phyloP scores from a whole-genome alignment of 1,140 invertebrate genomes.

The Lucilia sericata region DNA sequence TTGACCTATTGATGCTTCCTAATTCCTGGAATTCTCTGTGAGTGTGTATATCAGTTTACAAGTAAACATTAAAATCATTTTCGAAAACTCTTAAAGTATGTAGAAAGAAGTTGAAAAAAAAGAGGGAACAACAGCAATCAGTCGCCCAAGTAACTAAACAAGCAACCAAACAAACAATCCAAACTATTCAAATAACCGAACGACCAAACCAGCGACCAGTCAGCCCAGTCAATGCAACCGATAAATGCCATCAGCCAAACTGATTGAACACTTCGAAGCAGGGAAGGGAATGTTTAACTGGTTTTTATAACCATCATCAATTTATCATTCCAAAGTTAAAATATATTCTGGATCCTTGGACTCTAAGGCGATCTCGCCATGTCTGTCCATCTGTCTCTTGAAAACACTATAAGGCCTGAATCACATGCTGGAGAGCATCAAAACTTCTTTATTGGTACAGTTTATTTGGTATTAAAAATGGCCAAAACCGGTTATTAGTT shows the following conservation, averaged over 20 bases:
- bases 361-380: too few species aligned
- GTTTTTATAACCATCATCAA: too few species aligned
- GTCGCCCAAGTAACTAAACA: neutral
- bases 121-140: neutral
- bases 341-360: too few species aligned
- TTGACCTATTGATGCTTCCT: constrained; percentile 44
- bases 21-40: constrained; percentile 39
- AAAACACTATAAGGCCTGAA: too few species aligned
- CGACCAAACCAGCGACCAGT: neutral
- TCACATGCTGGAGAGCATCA: too few species aligned
- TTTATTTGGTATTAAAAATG: too few species aligned
- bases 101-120: neutral
- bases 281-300: too few species aligned
- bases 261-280: neutral
- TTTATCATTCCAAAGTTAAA: too few species aligned
- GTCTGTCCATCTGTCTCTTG: too few species aligned
- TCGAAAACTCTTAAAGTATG: neutral
- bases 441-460: too few species aligned
- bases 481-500: too few species aligned
- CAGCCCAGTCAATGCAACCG: neutral
- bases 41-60: constrained; percentile 29
- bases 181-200: neutral
- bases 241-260: neutral
- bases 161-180: too few species aligned
- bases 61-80: constrained; percentile 28